Evolutionary conservation across 2,888 invertebrate species (phyloP).

Genomic region (Pyrochroa serraticornis): DNA sequence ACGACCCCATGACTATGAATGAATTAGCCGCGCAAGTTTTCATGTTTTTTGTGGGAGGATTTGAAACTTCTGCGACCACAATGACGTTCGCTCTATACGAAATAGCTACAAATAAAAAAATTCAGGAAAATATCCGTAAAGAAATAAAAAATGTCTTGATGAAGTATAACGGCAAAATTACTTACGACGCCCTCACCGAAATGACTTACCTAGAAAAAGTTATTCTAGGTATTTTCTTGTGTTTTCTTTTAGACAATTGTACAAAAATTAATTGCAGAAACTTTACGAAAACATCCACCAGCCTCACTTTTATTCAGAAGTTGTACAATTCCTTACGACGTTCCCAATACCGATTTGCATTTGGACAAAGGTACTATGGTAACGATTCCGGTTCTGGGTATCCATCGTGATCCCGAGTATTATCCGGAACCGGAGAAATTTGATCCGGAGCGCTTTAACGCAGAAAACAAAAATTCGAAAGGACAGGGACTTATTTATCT

Average conservation of each 20-base stretch:
- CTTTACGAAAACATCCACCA: constrained; percentile 51
- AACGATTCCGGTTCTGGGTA: constrained; percentile 20
- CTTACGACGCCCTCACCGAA: constrained; percentile 55
- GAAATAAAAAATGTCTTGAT: constrained; percentile 50
- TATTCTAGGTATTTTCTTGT: constrained; percentile 45
- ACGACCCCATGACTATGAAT: constrained; percentile 32
- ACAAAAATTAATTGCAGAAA: constrained; percentile 41
- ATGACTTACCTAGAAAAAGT: constrained; percentile 59
- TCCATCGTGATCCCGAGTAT: constrained; percentile 36
- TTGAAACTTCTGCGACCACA: constrained; percentile 59
- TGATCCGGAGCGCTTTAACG: constrained; percentile 36
- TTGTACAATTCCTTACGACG: constrained; percentile 37
- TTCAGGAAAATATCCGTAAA: constrained; percentile 56
- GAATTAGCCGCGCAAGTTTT: constrained; percentile 53
- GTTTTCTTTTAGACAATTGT: not conserved
- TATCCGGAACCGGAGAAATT: constrained; percentile 37
- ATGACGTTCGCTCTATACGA: constrained; percentile 54
- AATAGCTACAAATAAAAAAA: constrained; percentile 52
- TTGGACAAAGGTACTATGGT: constrained; percentile 13
- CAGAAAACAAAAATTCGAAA: constrained; percentile 25
- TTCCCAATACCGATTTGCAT: constrained; percentile 35
- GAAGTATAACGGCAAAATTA: constrained; percentile 48
- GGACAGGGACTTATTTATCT: constrained; percentile 20
- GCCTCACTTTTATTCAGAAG: constrained; percentile 38
- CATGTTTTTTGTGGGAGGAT: constrained; percentile 60